Conservation (phyloP, 2,797 vertebrate genomes). For the Bradypodion ventrale region DNA sequence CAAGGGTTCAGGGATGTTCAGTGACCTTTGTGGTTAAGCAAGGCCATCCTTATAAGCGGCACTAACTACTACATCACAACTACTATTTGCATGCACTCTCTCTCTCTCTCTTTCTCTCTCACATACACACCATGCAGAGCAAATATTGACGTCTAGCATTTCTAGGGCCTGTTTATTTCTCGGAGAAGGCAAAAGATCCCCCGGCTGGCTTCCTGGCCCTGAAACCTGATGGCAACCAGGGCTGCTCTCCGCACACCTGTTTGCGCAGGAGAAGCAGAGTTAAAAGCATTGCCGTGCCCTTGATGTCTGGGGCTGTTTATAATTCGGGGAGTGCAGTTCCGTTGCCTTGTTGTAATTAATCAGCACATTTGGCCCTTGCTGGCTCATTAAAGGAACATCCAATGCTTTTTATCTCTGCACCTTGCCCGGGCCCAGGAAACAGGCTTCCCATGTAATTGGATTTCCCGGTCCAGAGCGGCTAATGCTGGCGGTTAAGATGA, state of each 20-base stretch:
- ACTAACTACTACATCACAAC: no score
- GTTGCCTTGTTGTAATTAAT: slow-evolving; percentile 9
- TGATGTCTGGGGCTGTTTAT: slow-evolving; percentile 36
- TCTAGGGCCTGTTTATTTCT: slow-evolving; percentile 6
- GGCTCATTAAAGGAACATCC: slow-evolving; percentile 21
- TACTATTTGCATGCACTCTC: no score
- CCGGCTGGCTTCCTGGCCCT: background rate
- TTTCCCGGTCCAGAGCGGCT: slow-evolving; percentile 30
- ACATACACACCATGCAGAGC: background rate
- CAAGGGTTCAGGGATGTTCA: no score
- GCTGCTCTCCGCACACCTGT: background rate
- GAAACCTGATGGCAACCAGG: slow-evolving; percentile 8
- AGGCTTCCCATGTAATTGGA: slow-evolving; percentile 19
- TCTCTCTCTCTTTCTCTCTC: no score
- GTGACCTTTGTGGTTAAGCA: no score
- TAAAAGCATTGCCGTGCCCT: slow-evolving; percentile 30
- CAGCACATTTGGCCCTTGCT: background rate
- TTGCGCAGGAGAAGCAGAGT: background rate
- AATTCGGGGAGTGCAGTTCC: background rate
- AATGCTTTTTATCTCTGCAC: slow-evolving; percentile 28
- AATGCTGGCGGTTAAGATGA: slow-evolving; percentile 1
- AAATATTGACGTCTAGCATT: background rate
- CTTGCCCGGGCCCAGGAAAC: slow-evolving; percentile 30
- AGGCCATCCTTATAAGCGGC: no score
- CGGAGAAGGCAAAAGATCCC: background rate